phyloP scores from a whole-genome alignment of 2,113 vertebrate species.

The Rhegmatorhina hoffmannsi region DNA sequence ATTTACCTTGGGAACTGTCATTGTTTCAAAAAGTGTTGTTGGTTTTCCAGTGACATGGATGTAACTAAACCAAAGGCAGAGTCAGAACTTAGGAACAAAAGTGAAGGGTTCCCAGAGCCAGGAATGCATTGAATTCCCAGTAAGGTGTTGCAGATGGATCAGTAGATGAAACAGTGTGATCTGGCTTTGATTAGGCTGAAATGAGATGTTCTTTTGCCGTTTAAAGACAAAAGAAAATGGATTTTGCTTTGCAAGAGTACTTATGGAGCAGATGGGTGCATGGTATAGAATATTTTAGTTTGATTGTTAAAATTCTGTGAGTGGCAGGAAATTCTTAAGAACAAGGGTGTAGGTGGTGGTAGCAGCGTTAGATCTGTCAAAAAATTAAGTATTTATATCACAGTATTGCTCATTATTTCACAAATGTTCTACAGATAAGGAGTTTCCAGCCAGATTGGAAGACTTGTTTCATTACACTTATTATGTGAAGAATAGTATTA shows the following conservation, averaged over 20 bases:
- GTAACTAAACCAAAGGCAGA: not conserved
- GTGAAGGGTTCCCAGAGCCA: not conserved
- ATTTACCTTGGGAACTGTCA: not conserved
- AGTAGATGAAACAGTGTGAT: not conserved
- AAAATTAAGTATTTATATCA: conserved; percentile 55
- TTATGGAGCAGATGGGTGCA: conserved; percentile 35
- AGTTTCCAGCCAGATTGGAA: not conserved
- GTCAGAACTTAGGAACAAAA: not conserved
- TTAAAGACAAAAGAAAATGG: conserved; percentile 2
- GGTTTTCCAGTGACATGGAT: not conserved
- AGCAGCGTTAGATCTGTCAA: not conserved
- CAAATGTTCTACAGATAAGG: conserved; percentile 8
- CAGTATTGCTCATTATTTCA: not conserved
- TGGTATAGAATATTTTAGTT: not conserved
- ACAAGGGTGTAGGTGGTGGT: conserved; percentile 25
- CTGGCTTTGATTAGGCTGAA: conserved; percentile 29
- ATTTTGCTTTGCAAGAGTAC: not conserved
- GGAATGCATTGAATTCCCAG: not conserved
- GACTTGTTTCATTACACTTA: not conserved
- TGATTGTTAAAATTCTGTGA: conserved; percentile 13
- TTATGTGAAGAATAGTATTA: not conserved
- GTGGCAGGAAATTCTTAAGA: not conserved
- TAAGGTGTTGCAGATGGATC: conserved; percentile 13
- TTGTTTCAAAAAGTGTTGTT: not conserved
- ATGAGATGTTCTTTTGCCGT: not conserved